These are phyloP conservation scores for Hassar affinis DNA, from an alignment of 2,113 vertebrate species.

Conservation along the genomic window DNA sequence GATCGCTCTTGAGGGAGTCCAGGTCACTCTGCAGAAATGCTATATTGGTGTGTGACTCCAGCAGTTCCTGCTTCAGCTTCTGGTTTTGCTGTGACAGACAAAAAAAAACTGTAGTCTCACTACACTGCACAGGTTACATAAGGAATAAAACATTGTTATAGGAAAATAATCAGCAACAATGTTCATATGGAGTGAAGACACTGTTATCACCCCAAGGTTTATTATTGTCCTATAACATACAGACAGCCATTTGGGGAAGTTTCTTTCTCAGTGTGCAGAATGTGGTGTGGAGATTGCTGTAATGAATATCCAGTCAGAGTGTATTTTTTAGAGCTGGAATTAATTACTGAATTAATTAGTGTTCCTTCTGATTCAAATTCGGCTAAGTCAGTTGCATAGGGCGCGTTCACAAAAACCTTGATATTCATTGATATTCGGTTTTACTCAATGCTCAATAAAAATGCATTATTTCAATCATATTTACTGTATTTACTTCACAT, in stretches of 20 bases:
- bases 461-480: background rate
- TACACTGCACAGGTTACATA: background rate
- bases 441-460: background rate
- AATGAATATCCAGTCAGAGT: background rate
- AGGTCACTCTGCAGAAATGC: constrained; percentile 91
- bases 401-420: background rate
- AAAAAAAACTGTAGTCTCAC: background rate
- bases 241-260: background rate
- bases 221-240: background rate
- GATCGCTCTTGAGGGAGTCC: constrained; percentile 89
- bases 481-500: background rate
- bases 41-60: constrained; percentile 90
- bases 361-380: background rate
- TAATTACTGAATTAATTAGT: background rate
- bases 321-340: background rate
- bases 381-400: too few species aligned
- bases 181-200: background rate
- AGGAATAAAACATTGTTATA: too few species aligned
- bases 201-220: background rate
- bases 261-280: background rate
- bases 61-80: constrained; percentile 87
- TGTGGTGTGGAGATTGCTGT: background rate
- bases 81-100: constrained; percentile 85
- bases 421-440: too few species aligned
- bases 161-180: too few species aligned